Evolutionary conservation across 2,797 vertebrate genomes (phyloP).

Genomic region (Thunnus albacares): DNA sequence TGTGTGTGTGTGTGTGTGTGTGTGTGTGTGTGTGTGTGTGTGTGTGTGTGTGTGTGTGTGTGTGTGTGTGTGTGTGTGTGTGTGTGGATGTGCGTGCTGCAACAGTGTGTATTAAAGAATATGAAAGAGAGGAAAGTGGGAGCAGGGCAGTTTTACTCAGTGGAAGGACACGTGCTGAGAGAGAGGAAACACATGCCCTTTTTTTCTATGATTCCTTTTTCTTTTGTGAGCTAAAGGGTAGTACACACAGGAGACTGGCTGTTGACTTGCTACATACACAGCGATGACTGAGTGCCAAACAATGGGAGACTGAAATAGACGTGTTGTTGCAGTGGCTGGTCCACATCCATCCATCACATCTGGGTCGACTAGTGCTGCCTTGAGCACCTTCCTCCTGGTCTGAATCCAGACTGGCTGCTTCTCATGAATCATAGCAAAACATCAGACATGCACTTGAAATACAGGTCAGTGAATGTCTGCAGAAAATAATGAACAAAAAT

Average conservation of each 20-base stretch:
- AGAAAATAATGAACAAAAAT: conserved; percentile 27
- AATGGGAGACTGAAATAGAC: conserved; percentile 83
- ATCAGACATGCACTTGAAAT: conserved; percentile 15
- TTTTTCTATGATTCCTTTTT: conserved; percentile 59
- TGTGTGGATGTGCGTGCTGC: conserved; percentile 20
- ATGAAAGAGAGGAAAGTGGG: conserved; percentile 59
- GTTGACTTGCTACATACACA: conserved; percentile 71
- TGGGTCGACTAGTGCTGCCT: conserved; percentile 59
- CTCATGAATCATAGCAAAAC: conserved; percentile 47
- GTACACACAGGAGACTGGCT: conserved; percentile 66
- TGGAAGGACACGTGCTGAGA: conserved; percentile 73
- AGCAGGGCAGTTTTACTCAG: conserved; percentile 55
- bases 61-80: conserved; percentile 14
- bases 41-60: conserved; percentile 15
- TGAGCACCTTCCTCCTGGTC: conserved; percentile 27
- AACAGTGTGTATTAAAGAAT: conserved; percentile 30
- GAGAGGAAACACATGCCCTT: conserved; percentile 75
- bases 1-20: conserved; percentile 17
- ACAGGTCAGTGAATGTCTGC: conserved; percentile 26
- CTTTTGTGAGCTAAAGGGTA: conserved; percentile 63
- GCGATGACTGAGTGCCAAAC: conserved; percentile 79
- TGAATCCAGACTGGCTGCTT: conserved; percentile 34
- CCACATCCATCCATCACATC: conserved; percentile 75
- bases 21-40: conserved; percentile 22
- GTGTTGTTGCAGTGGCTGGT: conserved; percentile 72